These are phyloP conservation scores for Gambusia affinis DNA, from an alignment of 2,113 vertebrate genomes.

Conservation along the genomic window DNA sequence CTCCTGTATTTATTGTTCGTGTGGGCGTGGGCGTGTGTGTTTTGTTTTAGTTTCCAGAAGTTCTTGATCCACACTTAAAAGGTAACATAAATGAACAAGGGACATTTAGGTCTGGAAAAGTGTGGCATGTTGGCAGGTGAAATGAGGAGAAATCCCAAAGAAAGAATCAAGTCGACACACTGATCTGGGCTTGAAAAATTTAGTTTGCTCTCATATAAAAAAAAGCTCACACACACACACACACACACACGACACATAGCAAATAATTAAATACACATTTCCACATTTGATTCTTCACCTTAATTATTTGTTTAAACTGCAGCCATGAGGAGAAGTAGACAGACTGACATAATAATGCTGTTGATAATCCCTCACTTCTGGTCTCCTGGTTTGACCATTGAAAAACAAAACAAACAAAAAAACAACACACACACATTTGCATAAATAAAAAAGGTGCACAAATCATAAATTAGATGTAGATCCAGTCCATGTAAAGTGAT, in stretches of 20 bases:
- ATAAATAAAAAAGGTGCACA: constrained; percentile 60
- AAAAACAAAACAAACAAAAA: not conserved
- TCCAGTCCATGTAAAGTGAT: constrained; percentile 35
- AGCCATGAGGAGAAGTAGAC: constrained; percentile 3
- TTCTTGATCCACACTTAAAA: no score
- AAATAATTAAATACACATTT: constrained; percentile 29
- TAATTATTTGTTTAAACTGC: constrained; percentile 7
- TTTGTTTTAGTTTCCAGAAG: no score
- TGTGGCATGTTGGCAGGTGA: not conserved
- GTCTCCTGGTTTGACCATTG: constrained; percentile 22
- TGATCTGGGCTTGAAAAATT: constrained; percentile 16
- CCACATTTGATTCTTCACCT: constrained; percentile 21
- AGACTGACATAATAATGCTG: constrained; percentile 7
- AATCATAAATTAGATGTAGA: constrained; percentile 57
- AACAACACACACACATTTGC: constrained; percentile 16
- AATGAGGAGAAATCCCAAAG: not conserved
- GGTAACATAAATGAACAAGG: not conserved
- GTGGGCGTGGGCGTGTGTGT: no score
- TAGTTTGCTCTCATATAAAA: constrained; percentile 57
- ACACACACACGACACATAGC: constrained; percentile 28
- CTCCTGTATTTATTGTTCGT: no score
- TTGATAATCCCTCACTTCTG: constrained; percentile 17
- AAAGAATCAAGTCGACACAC: not conserved
- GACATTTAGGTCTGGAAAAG: no score
- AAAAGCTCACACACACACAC: constrained; percentile 44